Percentiles rank a stretch among this genome's conserved stretches.
Evolutionary conservation across 1,140 invertebrate genomes (phyloP).

Genomic region (Drosophila albomicans): DNA sequence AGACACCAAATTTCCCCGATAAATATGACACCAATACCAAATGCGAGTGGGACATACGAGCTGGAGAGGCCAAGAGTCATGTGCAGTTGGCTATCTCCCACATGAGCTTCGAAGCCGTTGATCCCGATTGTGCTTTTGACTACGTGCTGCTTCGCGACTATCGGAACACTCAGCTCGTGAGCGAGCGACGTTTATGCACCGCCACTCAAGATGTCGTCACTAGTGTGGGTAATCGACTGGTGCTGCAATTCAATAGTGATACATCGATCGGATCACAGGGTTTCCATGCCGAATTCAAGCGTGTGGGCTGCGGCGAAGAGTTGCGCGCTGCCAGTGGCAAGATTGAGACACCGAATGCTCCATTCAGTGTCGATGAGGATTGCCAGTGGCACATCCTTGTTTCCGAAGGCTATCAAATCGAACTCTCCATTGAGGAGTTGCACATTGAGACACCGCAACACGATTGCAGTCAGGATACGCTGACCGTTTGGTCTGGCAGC

Average conservation of each 20-base stretch:
- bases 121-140: constrained; percentile 86
- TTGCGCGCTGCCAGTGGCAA: constrained; percentile 33
- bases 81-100: constrained; percentile 91
- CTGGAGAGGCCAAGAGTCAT: constrained; percentile 88
- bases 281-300: constrained; percentile 86
- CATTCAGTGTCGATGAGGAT: constrained; percentile 89
- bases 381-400: constrained; percentile 91
- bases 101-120: constrained; percentile 87
- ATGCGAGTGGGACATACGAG: constrained; percentile 92
- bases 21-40: constrained; percentile 86
- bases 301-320: constrained; percentile 83
- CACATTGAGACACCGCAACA: constrained; percentile 86
- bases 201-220: constrained; percentile 28
- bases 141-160: constrained; percentile 86
- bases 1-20: constrained; percentile 90
- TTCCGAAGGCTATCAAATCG: constrained; percentile 87
- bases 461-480: constrained; percentile 51
- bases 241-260: constrained; percentile 87
- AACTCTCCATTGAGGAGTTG: constrained; percentile 86
- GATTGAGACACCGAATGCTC: constrained; percentile 67
- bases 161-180: constrained; percentile 49
- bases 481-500: constrained; percentile 34
- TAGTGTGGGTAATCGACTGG: constrained; percentile 65
- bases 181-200: constrained; percentile 85
- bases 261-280: constrained; percentile 58